These are phyloP conservation scores for Philantomba maxwellii DNA, from an alignment of 2,113 vertebrate genomes.

Conservation along the genomic window DNA sequence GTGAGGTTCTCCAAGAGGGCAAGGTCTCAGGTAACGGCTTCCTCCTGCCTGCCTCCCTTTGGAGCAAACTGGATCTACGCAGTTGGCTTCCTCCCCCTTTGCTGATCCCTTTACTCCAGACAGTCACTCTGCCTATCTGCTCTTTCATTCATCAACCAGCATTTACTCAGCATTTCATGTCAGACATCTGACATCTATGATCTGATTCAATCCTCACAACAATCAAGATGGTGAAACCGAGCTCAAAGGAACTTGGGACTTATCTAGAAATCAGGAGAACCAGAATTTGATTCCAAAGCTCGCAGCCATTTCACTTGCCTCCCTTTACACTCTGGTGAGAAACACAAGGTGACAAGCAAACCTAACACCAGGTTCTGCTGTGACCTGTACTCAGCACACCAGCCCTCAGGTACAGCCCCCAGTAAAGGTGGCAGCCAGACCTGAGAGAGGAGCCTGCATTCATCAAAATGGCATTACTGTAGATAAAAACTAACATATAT, in stretches of 20 bases:
- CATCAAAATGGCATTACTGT: not conserved
- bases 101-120: not conserved
- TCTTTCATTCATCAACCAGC: not conserved
- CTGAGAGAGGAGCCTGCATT: not conserved
- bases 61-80: not conserved
- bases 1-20: conserved; percentile 85
- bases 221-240: not conserved
- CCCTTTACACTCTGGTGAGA: not conserved
- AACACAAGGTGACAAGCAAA: not conserved
- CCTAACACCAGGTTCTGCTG: not conserved
- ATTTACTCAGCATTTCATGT: not conserved
- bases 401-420: not conserved
- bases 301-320: not conserved
- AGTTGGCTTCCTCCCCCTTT: not conserved
- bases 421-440: not conserved
- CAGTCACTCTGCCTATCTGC: not conserved
- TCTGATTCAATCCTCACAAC: not conserved
- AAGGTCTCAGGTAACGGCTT: conserved; percentile 83
- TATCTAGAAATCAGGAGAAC: not conserved
- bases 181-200: not conserved
- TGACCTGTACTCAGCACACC: not conserved
- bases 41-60: not conserved
- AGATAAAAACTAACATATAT: not conserved
- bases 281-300: conserved; percentile 29
- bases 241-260: not conserved